These are phyloP conservation scores for Odontothrips loti DNA, from an alignment of 2,888 invertebrate species.

Conservation along the genomic window DNA sequence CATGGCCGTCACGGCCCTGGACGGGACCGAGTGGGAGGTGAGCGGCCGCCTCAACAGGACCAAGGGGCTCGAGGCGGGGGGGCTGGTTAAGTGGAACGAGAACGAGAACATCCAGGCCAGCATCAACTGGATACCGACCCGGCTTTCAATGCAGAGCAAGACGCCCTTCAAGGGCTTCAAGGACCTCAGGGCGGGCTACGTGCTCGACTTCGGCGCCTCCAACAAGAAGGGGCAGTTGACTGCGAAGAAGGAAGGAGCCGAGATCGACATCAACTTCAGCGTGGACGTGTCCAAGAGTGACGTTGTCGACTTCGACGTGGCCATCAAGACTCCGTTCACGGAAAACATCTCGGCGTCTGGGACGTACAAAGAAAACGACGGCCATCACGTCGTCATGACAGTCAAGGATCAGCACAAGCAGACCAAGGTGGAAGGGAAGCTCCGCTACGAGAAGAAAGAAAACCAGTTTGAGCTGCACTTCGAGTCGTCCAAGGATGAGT, in stretches of 20 bases:
- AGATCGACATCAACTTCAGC: constrained; percentile 37
- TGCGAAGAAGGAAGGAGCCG: constrained; percentile 32
- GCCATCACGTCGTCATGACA: constrained; percentile 31
- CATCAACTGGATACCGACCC: background rate
- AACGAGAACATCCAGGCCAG: background rate
- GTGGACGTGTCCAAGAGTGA: constrained; percentile 35
- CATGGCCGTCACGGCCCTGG: constrained; percentile 26
- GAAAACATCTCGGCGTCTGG: constrained; percentile 35
- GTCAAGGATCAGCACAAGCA: constrained; percentile 29
- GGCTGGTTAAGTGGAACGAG: background rate
- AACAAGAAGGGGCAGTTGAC: constrained; percentile 12
- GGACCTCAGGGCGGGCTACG: constrained; percentile 34
- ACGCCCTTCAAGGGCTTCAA: constrained; percentile 37
- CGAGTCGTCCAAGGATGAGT: constrained; percentile 33
- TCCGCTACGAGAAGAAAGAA: constrained; percentile 29
- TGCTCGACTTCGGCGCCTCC: constrained; percentile 33
- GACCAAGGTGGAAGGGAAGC: constrained; percentile 32
- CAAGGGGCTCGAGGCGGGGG: background rate
- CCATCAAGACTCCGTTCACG: constrained; percentile 38
- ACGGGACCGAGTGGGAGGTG: constrained; percentile 41
- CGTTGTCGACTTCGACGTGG: constrained; percentile 35
- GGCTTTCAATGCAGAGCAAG: constrained; percentile 32
- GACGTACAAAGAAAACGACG: constrained; percentile 33
- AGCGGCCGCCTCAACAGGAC: background rate
- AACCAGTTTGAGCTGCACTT: constrained; percentile 32